Base-by-base conservation (phyloP, 1,140 invertebrate species). In the Halyomorpha halys region DNA sequence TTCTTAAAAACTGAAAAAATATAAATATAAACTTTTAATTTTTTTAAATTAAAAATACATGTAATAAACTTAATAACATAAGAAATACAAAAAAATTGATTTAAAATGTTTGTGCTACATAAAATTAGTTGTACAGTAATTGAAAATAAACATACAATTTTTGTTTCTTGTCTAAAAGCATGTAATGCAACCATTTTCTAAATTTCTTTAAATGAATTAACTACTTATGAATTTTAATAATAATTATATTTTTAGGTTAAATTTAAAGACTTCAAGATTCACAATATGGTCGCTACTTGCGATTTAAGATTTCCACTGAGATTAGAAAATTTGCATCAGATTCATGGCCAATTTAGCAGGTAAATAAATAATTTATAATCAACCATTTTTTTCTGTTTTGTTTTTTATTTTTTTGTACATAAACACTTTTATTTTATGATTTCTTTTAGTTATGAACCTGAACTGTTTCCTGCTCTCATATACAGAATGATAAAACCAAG, bases 201-300 rank as follows among this genome's bases (percentile, higher is more conserved):
- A n/a, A n/a, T n/a, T n/a, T n/a, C n/a, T n/a, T n/a, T n/a, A n/a
- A n/a, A n/a, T n/a, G n/a, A n/a, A n/a, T n/a, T n/a, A n/a, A n/a
- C n/a, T n/a, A n/a, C n/a, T n/a, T n/a, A n/a, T n/a, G n/a, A n/a
- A n/a, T n/a, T n/a, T n/a, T n/a, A n/a, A n/a, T n/a, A 39, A 39
- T 39, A 11, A 13, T 8, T 39, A 39, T 65, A 49, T 61, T 84
- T 84, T 63, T 78, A 96, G 85, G 96, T 96, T 8, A 98, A 98
- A 77, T 99, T 99, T 77, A 81, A 97, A 59, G 95, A 99, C 73
- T 99, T 99, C 74, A 99, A 99, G 82, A 97, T 99, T 69, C 97
- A 99, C 79, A 99, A 99, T 74, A 99, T 99, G 94, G 97, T 99
- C 49, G 97, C 95, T 14, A 98, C 93, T 72, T 98, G 95, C 80